These are phyloP conservation scores for Myotis daubentonii DNA, from an alignment of 2,797 vertebrate genomes.

Conservation along the genomic window DNA sequence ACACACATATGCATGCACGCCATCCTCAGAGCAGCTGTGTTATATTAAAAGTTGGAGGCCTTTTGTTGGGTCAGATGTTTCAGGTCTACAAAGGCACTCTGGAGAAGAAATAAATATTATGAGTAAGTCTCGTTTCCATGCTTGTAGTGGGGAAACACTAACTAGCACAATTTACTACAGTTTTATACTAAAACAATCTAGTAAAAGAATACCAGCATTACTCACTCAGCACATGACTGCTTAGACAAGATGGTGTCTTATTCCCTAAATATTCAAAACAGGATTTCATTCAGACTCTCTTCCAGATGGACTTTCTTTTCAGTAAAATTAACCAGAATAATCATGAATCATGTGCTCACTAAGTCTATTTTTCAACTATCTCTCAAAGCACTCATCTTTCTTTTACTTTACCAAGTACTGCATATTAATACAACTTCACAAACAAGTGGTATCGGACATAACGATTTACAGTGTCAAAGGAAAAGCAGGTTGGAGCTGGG, in stretches of 20 bases:
- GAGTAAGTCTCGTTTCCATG: slow-evolving; percentile 66
- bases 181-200: slow-evolving; percentile 67
- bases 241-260: slow-evolving; percentile 62
- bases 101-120: slow-evolving; percentile 74
- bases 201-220: slow-evolving; percentile 16
- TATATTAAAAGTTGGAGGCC: slow-evolving; percentile 45
- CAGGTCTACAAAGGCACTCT: slow-evolving; percentile 64
- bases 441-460: background rate
- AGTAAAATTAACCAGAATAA: slow-evolving; percentile 38
- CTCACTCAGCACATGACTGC: slow-evolving; percentile 69
- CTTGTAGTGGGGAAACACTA: slow-evolving; percentile 61
- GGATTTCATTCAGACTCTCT: slow-evolving; percentile 64
- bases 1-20: background rate
- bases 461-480: background rate
- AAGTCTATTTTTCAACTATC: background rate
- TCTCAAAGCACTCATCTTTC: background rate
- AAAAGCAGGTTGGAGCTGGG: background rate
- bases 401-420: slow-evolving; percentile 26
- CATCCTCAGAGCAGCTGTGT: slow-evolving; percentile 68
- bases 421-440: slow-evolving; percentile 19
- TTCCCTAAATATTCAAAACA: slow-evolving; percentile 55
- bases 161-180: slow-evolving; percentile 64
- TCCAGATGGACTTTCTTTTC: slow-evolving; percentile 63
- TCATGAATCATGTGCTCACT: background rate
- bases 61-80: slow-evolving; percentile 74